Conservation (phyloP, 2,888 invertebrate genomes). For the Teinopalpus imperialis region DNA sequence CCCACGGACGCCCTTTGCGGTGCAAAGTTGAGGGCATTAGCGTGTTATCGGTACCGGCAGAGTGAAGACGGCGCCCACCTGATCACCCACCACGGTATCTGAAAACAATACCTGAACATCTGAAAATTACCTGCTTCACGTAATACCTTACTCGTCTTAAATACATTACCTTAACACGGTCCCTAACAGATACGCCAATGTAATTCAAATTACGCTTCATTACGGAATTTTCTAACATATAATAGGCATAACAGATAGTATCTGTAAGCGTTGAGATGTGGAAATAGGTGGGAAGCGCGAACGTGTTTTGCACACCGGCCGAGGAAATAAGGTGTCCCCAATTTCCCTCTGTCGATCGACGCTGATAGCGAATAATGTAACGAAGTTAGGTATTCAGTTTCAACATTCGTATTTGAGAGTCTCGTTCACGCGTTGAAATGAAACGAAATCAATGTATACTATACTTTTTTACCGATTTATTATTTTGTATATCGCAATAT, state of each 20-base stretch:
- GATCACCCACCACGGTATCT: slow-evolving; percentile 52
- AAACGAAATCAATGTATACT: too few relatives aligned
- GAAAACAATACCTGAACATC: slow-evolving; percentile 40
- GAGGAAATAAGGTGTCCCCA: slow-evolving; percentile 78
- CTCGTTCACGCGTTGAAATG: neutral
- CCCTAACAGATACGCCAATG: slow-evolving; percentile 42
- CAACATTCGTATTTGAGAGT: neutral
- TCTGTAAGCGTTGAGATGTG: slow-evolving; percentile 80
- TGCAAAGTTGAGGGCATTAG: slow-evolving; percentile 82
- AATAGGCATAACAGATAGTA: slow-evolving; percentile 76
- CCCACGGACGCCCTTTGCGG: slow-evolving; percentile 60
- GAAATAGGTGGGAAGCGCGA: slow-evolving; percentile 79
- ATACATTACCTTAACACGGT: neutral
- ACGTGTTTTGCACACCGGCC: slow-evolving; percentile 80
- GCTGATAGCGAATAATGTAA: slow-evolving; percentile 73
- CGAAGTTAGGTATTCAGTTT: slow-evolving; percentile 37
- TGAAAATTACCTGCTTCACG: slow-evolving; percentile 31
- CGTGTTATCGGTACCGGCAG: slow-evolving; percentile 78
- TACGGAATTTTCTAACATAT: slow-evolving; percentile 31
- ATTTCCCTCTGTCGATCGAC: slow-evolving; percentile 75
- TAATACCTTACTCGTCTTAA: slow-evolving; percentile 40
- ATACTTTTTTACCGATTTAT: too few relatives aligned
- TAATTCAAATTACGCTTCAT: slow-evolving; percentile 31
- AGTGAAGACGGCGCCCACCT: slow-evolving; percentile 79
- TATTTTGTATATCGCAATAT: too few relatives aligned